Evolutionary conservation across 2,797 vertebrate species (phyloP), one percentile per base, ranked within the genome.

Genomic region (Bovichtus variegatus): DNA sequence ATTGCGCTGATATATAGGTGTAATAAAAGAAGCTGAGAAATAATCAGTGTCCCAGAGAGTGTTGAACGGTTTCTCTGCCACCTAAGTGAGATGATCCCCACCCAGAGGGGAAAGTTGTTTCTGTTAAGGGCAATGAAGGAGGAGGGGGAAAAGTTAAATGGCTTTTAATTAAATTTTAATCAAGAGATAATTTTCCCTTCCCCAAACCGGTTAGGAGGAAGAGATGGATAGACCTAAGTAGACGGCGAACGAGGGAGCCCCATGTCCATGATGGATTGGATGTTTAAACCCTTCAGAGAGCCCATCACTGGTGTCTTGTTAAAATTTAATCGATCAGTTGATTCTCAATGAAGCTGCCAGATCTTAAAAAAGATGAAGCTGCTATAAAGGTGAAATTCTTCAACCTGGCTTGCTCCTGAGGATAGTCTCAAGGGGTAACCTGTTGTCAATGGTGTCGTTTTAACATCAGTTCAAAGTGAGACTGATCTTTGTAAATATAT

Each of bases 101-200:
- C 67, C 73, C 70, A 23, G 41, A 81, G 71, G 79, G 75, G 74
- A 74, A 85, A 79, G 79, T 84, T 85, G 81, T 88, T 91, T 86
- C 83, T 81, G 74, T 85, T 91, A 76, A 89, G 81, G 85, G 81
- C 80, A 82, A 43, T 59, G 71, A 60, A 78, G 79, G 74, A 84
- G 80, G 77, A 59, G 31, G 70, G 68, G 46, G 38, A 74, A 81
- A 83, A 89, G 88, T 85, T 89, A 93, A 94, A 94, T 91, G 79
- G 86, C 85, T 92, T 91, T 91, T 93, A 94, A 95, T 95, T 94
- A 93, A 91, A 95, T 93, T 94, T 95, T 94, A 95, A 95, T 95
- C 94, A 94, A 86, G 81, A 91, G 87, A 89, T 94, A 87, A 93
- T 94, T 94, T 93, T 80, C 76, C 80, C 71, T 87, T 92, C 85